Evolutionary conservation across 1,140 invertebrate genomes (phyloP).

Genomic region (Temnothorax nylanderi): DNA sequence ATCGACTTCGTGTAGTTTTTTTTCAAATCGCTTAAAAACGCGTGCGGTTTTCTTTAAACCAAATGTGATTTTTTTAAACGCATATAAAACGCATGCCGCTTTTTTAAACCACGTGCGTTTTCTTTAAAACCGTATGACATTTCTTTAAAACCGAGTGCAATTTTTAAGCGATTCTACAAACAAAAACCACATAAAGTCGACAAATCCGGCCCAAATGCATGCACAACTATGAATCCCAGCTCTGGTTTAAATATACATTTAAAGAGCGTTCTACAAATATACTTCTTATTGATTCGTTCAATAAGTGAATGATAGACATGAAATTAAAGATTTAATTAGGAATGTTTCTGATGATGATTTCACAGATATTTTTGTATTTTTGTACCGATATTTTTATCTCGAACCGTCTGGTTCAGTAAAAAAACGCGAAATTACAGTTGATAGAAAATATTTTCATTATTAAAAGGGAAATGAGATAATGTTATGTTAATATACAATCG

Average conservation of each 20-base stretch:
- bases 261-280: not conserved
- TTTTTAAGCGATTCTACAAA: too few species aligned
- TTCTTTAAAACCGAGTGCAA: too few species aligned
- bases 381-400: not conserved
- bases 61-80: too few species aligned
- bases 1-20: too few species aligned
- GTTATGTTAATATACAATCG: not conserved
- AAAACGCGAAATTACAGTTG: not conserved
- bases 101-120: too few species aligned
- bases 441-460: conserved; percentile 3
- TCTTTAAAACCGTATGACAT: too few species aligned
- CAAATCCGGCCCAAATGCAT: too few species aligned
- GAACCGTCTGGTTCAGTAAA: not conserved
- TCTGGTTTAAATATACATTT: not conserved
- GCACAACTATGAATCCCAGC: too few species aligned
- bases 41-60: too few species aligned
- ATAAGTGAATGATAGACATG: not conserved
- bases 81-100: too few species aligned
- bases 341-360: not conserved
- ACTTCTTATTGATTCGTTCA: not conserved
- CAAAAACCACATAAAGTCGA: too few species aligned
- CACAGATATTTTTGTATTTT: not conserved
- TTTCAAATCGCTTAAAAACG: too few species aligned
- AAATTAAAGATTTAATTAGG: conserved; percentile 7
- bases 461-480: not conserved